Percentiles rank a stretch among this genome's conserved stretches.
These are phyloP conservation scores for Anarsia innoxiella DNA, from an alignment of 2,888 invertebrate genomes.

Conservation along the genomic window DNA sequence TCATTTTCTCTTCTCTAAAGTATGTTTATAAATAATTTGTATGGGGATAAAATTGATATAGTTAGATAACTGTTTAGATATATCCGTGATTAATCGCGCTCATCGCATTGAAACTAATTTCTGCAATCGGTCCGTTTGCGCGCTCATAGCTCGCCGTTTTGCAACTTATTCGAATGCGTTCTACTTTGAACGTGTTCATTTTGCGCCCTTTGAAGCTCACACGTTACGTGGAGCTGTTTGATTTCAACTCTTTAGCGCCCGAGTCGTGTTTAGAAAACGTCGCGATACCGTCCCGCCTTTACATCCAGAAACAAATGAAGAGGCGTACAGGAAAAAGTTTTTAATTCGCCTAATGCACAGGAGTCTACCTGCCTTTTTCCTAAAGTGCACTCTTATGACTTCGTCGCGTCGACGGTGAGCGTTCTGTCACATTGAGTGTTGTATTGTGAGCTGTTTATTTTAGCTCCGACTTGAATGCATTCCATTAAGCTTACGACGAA, in stretches of 20 bases:
- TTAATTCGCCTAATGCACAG: conserved; percentile 73
- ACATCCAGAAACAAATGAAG: conserved; percentile 58
- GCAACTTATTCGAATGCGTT: conserved; percentile 50
- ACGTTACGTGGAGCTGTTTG: conserved; percentile 55
- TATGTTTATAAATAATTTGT: too few species aligned
- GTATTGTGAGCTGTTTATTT: conserved; percentile 61
- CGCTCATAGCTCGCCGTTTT: conserved; percentile 38
- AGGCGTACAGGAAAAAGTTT: conserved; percentile 52
- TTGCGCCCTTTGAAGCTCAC: conserved; percentile 54
- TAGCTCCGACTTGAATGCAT: conserved; percentile 47
- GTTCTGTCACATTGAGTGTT: conserved; percentile 59
- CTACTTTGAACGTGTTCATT: conserved; percentile 62
- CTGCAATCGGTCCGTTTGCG: conserved; percentile 53
- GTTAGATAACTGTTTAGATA: too few species aligned
- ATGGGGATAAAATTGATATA: too few species aligned
- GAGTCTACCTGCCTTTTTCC: conserved; percentile 51
- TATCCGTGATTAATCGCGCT: too few species aligned
- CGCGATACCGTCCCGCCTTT: conserved; percentile 41
- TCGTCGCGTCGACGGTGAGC: conserved; percentile 35
- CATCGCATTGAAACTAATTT: conserved; percentile 53
- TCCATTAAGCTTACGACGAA: conserved; percentile 27
- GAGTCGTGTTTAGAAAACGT: conserved; percentile 37
- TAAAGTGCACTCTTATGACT: conserved; percentile 58
- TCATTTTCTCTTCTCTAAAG: conserved; percentile 5
- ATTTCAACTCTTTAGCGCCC: conserved; percentile 54